Conservation (phyloP, 2,113 vertebrate species). For the Enhydra lutris region DNA sequence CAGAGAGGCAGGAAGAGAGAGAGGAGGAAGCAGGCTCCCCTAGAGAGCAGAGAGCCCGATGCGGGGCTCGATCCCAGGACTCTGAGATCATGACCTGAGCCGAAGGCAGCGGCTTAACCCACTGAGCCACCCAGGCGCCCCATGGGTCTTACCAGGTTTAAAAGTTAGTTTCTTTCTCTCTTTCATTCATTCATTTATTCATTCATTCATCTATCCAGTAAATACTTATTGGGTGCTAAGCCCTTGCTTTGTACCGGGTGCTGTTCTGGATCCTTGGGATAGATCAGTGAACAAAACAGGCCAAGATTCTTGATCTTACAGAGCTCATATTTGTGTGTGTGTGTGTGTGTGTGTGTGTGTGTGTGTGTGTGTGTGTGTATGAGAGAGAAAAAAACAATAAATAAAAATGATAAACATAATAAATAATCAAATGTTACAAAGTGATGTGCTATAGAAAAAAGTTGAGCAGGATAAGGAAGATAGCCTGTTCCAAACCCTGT, state of each 20-base stretch:
- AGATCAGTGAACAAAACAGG: not conserved
- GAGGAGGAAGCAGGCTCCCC: too few species aligned
- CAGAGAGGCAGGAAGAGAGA: too few species aligned
- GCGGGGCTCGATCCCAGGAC: too few species aligned
- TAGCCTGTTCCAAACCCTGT: not conserved
- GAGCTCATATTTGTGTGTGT: not conserved
- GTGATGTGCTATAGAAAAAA: not conserved
- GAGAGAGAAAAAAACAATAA: not conserved
- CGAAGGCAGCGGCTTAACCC: too few species aligned
- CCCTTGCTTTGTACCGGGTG: not conserved
- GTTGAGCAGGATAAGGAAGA: not conserved
- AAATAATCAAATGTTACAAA: not conserved
- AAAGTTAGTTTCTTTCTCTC: not conserved
- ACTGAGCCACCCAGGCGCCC: too few species aligned
- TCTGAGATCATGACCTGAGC: too few species aligned
- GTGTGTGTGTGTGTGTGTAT: too few species aligned
- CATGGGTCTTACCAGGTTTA: constrained; percentile 20
- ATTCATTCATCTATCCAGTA: not conserved
- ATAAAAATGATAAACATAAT: not conserved
- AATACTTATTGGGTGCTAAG: not conserved
- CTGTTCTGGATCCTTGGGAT: not conserved
- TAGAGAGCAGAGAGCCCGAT: too few species aligned
- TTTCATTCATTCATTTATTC: not conserved
- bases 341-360: not conserved
- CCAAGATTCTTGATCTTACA: not conserved